These are phyloP conservation scores for Conus ventricosus DNA, from an alignment of 1,140 invertebrate species.

Conservation along the genomic window DNA sequence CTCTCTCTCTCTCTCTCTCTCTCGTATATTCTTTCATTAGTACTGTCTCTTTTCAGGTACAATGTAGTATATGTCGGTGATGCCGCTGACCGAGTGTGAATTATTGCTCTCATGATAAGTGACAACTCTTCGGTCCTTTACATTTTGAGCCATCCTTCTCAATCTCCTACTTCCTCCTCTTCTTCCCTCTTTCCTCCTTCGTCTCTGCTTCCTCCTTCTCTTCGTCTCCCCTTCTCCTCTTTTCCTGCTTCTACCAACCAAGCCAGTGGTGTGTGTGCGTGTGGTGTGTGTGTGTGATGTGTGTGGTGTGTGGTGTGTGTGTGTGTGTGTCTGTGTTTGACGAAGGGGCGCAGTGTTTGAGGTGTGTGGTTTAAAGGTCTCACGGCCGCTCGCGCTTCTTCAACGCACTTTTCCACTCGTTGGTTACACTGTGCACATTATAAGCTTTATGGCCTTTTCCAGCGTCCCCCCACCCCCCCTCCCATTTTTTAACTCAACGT, in stretches of 20 bases:
- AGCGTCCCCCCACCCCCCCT: too few relatives aligned
- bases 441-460: background rate
- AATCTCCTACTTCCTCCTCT: background rate
- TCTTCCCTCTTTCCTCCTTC: constrained; percentile 17
- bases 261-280: too few relatives aligned
- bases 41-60: too few relatives aligned
- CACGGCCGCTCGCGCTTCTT: background rate
- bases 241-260: background rate
- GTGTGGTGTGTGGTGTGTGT: too few relatives aligned
- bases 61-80: too few relatives aligned
- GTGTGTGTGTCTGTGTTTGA: background rate
- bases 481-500: background rate
- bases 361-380: background rate
- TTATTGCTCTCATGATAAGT: too few relatives aligned
- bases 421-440: background rate
- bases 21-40: too few relatives aligned
- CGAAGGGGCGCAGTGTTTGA: background rate
- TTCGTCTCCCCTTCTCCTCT: background rate
- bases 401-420: background rate
- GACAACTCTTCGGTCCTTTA: too few relatives aligned
- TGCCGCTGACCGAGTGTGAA: too few relatives aligned
- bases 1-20: too few relatives aligned
- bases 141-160: background rate
- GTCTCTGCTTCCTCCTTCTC: constrained; percentile 24
- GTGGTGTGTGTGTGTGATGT: too few relatives aligned